Conservation (phyloP, 1,140 invertebrate species). For the Drosophila nannoptera region DNA sequence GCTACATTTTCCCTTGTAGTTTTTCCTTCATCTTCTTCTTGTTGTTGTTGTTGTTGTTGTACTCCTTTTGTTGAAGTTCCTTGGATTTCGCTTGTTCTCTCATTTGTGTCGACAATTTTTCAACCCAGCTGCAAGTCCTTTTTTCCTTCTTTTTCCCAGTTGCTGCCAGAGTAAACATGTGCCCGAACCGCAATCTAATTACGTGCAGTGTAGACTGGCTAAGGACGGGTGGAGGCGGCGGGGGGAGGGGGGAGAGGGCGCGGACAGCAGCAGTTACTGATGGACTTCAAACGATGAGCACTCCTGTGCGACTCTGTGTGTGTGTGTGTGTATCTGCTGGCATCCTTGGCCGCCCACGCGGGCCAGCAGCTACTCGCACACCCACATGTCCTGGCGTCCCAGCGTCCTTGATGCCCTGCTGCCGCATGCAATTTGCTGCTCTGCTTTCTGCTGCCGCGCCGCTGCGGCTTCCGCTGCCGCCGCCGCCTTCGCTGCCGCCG, state of each 20-base stretch:
- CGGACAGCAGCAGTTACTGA: constrained; percentile 18
- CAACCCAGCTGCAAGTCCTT: constrained; percentile 12
- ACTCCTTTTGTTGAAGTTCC: neutral
- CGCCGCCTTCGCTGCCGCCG: no score
- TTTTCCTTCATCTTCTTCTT: neutral
- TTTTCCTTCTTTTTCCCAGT: constrained; percentile 3
- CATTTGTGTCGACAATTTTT: constrained; percentile 36
- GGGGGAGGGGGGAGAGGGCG: neutral
- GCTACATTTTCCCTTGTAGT: neutral
- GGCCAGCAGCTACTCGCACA: constrained; percentile 20
- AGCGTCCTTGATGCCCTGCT: no score
- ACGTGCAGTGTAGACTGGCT: constrained; percentile 46
- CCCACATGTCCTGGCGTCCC: constrained; percentile 30
- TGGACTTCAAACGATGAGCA: constrained; percentile 28
- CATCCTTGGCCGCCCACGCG: constrained; percentile 13
- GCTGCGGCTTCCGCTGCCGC: no score
- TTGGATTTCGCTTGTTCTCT: constrained; percentile 36
- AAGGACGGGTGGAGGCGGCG: neutral
- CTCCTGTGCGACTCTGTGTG: constrained; percentile 1
- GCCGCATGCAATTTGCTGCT: constrained; percentile 50
- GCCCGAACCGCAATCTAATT: constrained; percentile 64
- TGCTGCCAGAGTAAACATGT: constrained; percentile 51
- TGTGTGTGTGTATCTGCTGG: constrained; percentile 9
- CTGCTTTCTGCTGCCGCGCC: no score
- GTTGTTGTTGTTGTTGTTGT: neutral